Conservation (phyloP, 2,113 vertebrate genomes). For the Syngnathus scovelli region DNA sequence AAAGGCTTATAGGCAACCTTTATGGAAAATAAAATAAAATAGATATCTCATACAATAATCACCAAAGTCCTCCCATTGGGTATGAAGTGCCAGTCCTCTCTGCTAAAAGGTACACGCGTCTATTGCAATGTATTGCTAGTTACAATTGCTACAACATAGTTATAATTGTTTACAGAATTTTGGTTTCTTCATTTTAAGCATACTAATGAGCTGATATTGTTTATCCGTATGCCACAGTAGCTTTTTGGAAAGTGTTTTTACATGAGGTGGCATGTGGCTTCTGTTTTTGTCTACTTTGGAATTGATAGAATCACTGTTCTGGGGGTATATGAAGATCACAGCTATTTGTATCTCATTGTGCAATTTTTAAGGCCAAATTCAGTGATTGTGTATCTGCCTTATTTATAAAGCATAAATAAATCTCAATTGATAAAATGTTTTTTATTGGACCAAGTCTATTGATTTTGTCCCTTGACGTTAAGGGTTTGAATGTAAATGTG, state of each 20-base stretch:
- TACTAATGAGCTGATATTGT: constrained; percentile 7
- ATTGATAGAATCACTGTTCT: constrained; percentile 40
- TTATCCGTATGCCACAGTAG: constrained; percentile 2
- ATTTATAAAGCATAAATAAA: constrained; percentile 61
- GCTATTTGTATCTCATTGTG: constrained; percentile 44
- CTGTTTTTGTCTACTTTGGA: constrained; percentile 38
- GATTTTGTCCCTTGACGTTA: background rate
- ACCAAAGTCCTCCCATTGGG: constrained; percentile 27
- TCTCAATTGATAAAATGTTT: constrained; percentile 6
- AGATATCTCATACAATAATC: constrained; percentile 11
- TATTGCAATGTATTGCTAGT: constrained; percentile 14
- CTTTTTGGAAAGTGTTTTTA: constrained; percentile 11
- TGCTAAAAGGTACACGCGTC: constrained; percentile 31
- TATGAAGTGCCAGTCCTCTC: constrained; percentile 9
- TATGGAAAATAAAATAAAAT: background rate
- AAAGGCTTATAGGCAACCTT: constrained; percentile 9
- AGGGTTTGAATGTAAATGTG: background rate
- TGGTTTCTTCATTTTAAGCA: background rate
- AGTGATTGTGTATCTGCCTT: constrained; percentile 54
- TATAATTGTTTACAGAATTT: constrained; percentile 46
- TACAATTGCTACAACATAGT: constrained; percentile 15
- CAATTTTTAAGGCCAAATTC: constrained; percentile 52
- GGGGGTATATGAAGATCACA: constrained; percentile 42
- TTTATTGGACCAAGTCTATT: constrained; percentile 4
- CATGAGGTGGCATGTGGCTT: constrained; percentile 26